Evolutionary conservation across 64 coral and sea anemone species (phyloP).

Genomic region (Montipora foliosa): DNA sequence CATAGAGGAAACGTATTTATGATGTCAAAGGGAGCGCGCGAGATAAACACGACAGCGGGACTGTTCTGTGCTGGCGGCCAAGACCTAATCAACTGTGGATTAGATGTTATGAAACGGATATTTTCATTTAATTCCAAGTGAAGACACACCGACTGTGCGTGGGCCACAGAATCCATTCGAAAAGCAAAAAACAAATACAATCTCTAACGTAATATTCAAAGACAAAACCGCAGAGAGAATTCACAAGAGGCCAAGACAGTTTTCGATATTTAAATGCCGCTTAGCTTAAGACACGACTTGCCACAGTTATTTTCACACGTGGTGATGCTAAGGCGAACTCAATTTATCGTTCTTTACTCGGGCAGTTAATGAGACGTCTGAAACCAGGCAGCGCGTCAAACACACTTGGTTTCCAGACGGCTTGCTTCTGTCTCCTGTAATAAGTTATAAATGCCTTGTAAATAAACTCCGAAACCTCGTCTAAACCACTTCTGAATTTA

Average conservation of each 20-base stretch:
- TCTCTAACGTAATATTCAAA: constrained; percentile 36
- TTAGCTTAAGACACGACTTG: constrained; percentile 7
- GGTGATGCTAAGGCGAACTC: neutral
- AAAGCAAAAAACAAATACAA: constrained; percentile 25
- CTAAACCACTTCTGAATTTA: neutral
- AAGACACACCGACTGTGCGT: neutral
- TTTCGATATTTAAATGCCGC: constrained; percentile 45
- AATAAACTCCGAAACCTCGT: neutral
- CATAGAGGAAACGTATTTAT: constrained; percentile 47
- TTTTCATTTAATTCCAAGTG: neutral
- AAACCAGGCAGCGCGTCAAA: neutral
- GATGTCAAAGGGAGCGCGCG: neutral
- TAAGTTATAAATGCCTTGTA: neutral
- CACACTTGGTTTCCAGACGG: neutral
- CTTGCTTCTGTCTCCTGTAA: neutral
- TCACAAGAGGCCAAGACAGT: neutral
- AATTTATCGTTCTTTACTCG: neutral
- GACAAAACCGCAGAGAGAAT: constrained; percentile 16
- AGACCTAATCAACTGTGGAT: neutral
- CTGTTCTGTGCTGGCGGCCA: constrained; percentile 7
- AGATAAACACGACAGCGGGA: constrained; percentile 2
- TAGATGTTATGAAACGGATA: neutral
- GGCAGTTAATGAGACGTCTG: neutral
- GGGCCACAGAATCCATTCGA: neutral
- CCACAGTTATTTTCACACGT: neutral